Evolutionary conservation across 2,797 vertebrate genomes (phyloP), one percentile per base, ranked within the genome.

Genomic region (Momotus momota): DNA sequence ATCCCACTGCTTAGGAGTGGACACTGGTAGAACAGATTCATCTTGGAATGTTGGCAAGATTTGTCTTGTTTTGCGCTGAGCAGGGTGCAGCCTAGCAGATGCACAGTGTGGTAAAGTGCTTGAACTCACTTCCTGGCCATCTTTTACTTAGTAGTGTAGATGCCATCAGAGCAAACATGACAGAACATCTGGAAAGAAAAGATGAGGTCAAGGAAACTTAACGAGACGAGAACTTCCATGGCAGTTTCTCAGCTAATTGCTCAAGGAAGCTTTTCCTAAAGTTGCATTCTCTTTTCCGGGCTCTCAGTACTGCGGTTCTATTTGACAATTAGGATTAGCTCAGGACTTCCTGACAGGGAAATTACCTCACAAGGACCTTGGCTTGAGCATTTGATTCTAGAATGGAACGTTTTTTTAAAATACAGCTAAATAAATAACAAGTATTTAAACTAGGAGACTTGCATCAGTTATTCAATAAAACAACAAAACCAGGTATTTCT

Each of bases 291-390:
- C 57, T 81, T 93, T 46, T 62, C 77, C 55, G 29, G 6, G 25
- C 41, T 88, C 21, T 75, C n/a, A 58, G 64, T 46, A 66, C 13
- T 79, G 71, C 27, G 61, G 33, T 33, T 71, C 55, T 84, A 71
- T 88, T 84, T 95, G 74, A 81, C 4, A 7, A 58, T 84, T 75
- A 86, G 70, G 67, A 95, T 81, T 94, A 95, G 49, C 40, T 93
- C 58, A 77, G 83, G 58, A 90, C 92, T 86, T 97, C 92, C 93
- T 94, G 92, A 69, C 26, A 41, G 54, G 86, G 66, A 94, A 95
- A 83, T 94, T 93, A 65, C 69, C 17, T 93, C 77, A 86, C 41
- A 88, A 72, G 58, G 70, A 65, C 46, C 61, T 95, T 95, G 70
- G 73, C 73, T 86, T 78, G 46, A 95, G n/a, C 23, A 91, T 45